Conservation (phyloP, 2,888 invertebrate species). For the Lepidocyrtoides sp. region DNA sequence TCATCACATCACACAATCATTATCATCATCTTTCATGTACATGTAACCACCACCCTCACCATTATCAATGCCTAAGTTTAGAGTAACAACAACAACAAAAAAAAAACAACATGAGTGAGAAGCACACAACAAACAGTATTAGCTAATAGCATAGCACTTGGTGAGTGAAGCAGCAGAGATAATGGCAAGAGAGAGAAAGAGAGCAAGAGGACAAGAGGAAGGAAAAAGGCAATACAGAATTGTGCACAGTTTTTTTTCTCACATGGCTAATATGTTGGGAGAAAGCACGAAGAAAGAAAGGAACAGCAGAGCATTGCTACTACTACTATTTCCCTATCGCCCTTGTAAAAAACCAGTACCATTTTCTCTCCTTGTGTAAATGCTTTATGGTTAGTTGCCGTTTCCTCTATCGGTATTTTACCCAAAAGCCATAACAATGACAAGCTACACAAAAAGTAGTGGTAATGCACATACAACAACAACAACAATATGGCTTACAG, state of each 20-base stretch:
- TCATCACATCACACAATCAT: conserved; percentile 28
- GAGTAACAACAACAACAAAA: conserved; percentile 13
- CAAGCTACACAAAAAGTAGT: conserved; percentile 37
- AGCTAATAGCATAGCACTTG: conserved; percentile 14
- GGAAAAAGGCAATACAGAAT: conserved; percentile 59
- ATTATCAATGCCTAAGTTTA: neutral
- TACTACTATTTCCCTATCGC: conserved; percentile 19
- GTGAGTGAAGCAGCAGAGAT: neutral
- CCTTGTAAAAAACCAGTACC: neutral
- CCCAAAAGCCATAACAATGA: conserved; percentile 65
- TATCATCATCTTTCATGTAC: conserved; percentile 19
- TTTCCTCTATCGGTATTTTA: conserved; percentile 72
- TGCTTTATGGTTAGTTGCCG: conserved; percentile 72
- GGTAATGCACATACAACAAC: conserved; percentile 36
- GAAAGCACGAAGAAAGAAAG: neutral
- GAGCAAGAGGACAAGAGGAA: conserved; percentile 47
- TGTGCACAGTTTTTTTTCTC: conserved; percentile 9
- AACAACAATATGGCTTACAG: conserved; percentile 35
- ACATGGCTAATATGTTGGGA: neutral
- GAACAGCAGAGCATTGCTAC: neutral
- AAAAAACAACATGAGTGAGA: neutral
- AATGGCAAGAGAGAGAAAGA: conserved; percentile 4
- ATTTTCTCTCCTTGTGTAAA: conserved; percentile 48
- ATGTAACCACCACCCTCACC: neutral
- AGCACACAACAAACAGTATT: conserved; percentile 32